Evolutionary conservation across 2,113 vertebrate genomes (phyloP).

Genomic region (Rhabdornis inornatus): DNA sequence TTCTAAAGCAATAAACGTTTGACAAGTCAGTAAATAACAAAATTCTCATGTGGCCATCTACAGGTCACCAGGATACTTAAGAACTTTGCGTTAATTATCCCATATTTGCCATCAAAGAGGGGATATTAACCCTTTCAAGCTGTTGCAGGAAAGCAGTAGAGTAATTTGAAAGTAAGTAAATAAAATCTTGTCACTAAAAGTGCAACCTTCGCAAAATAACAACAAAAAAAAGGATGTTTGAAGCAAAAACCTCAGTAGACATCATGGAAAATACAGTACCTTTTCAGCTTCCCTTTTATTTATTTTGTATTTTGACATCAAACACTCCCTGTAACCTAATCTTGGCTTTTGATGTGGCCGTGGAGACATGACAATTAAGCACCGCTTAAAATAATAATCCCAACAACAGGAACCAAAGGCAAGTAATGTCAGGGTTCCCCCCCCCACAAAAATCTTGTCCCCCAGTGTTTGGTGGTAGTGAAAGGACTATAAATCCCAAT

Average conservation of each 20-base stretch:
- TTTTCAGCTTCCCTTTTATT: constrained; percentile 61
- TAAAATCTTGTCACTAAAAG: neutral
- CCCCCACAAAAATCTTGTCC: constrained; percentile 1
- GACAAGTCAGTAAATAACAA: constrained; percentile 66
- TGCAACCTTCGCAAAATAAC: neutral
- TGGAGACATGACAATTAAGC: constrained; percentile 71
- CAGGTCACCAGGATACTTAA: constrained; percentile 68
- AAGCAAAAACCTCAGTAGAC: neutral
- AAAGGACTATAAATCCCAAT: constrained; percentile 45
- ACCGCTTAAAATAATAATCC: constrained; percentile 68
- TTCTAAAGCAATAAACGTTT: constrained; percentile 58
- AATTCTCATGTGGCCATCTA: constrained; percentile 70
- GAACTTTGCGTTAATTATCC: constrained; percentile 62
- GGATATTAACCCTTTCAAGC: constrained; percentile 27
- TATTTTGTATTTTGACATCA: constrained; percentile 70
- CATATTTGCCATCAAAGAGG: constrained; percentile 57
- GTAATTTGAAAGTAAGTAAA: neutral
- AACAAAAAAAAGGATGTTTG: neutral
- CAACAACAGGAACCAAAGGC: constrained; percentile 52
- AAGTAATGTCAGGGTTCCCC: constrained; percentile 55
- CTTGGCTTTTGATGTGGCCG: constrained; percentile 69
- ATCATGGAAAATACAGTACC: constrained; percentile 30
- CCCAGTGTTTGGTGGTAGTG: neutral
- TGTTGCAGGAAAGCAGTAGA: neutral
- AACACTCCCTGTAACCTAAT: constrained; percentile 70